Evolutionary conservation across 2,797 vertebrate species (phyloP), one percentile per base, ranked within the genome.

Genomic region (Pseudotriccus pelzelni): DNA sequence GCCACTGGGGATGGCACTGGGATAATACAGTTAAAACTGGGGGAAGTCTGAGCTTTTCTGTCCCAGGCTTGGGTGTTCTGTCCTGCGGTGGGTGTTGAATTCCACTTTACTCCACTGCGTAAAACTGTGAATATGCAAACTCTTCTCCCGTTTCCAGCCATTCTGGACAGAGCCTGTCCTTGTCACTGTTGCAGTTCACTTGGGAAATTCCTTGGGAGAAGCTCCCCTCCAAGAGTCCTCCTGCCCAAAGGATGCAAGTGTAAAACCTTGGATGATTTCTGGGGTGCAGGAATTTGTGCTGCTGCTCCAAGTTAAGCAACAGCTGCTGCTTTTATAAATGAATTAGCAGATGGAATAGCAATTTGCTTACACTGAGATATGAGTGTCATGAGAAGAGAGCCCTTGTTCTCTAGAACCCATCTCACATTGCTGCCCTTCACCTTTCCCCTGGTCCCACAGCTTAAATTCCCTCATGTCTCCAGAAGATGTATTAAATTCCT

Each of bases 401-500:
- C 81, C 43, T 56, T 73, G 53, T 43, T 81, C 23, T 52, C 73
- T 69, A 27, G 69, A 70, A 46, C 37, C 59, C 49, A 30, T 93
- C 82, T 91, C 83, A 53, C 2, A 0, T 95, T 96, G 85, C 83
- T 88, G 91, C 55, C 91, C 67, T 95, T 94, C 91, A 70, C 87
- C 94, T 76, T 76, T 63, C 59, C 88, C 44, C 79, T 59, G 55
- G 60, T 90, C 46, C 47, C 47, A 36, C 55, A 64, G 84, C 76
- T 93, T 86, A 92, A 88, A 92, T 96, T 78, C 84, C 91, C 73
- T 75, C 41, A 7, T 10, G 34, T 86, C 69, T 89, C 47, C 70
- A 93, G 67, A 56, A 89, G 84, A 47, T 85, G 84, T 90, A 93
- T 97, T 90, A 46, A 92, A 89, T 95, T 95, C 59, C 82, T 96